Evolutionary conservation across 2,113 vertebrate species (phyloP), one percentile per base, ranked within the genome.

Genomic region (Cavia porcellus): DNA sequence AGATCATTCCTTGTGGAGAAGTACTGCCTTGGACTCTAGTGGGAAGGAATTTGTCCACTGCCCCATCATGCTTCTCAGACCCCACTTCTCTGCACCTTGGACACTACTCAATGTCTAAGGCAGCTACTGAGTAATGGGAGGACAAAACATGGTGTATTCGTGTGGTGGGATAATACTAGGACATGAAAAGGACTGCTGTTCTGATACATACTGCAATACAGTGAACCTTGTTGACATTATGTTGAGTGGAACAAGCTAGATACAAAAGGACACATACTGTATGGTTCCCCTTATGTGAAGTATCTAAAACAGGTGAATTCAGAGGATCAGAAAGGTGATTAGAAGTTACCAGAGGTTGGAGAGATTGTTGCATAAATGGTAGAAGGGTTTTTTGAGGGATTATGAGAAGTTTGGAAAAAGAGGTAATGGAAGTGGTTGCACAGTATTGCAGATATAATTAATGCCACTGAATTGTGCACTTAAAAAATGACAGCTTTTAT

Each of bases 381-480:
- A 87, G 1, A 86, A 57, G 55, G 59, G 57, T 50, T 80, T 80
- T 84, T 77, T 74, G 90, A 35, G 0, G 9, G 42, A 2, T 92
- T 59, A 74, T 92, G 12, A 52, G 92, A 88, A 92, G 15, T 45
- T 75, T 81, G 42, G 25, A 70, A 80, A 92, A 66, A 45, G 70
- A 70, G n/a, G 25, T 62, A 66, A 19, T 72, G 28, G 19, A 87
- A 52, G 30, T 88, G 28, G 12, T 80, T 91, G 15, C 0, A 32
- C 47, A 64, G 5, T 89, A 50, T 50, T 90, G 24, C 77, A 12
- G 70, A 42, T 85, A 2, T 57, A 92, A 62, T 88, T 88, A 86
- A 82, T 64, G 13, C 35, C 47, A 42, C 62, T 72, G 79, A 93
- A 62, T 35, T 94, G 28, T 35, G 32, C 17, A 59, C 47, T 89